Base-by-base conservation (phyloP, 2,797 vertebrate species). In the Alouatta caraya region DNA sequence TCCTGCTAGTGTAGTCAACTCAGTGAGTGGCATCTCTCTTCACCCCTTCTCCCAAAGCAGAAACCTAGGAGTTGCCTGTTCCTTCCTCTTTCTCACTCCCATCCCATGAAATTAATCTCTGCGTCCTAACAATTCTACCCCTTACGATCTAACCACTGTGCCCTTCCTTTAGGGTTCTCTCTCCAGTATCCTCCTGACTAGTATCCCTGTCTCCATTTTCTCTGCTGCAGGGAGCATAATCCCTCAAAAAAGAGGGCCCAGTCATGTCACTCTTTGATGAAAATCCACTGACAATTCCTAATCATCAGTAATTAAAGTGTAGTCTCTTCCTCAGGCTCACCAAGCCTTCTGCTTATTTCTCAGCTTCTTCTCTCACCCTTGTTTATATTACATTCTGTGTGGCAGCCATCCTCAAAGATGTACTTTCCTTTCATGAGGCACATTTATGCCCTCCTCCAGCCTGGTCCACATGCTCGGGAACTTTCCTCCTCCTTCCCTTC, bases 111-210 rank as follows among this genome's bases (percentile, higher is more conserved):
- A 67, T 42, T 8, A 33, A 10, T 55, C 21, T 72, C 24, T 37
- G 42, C 1, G 2, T 24, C 17, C 4, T 52, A 39, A 26, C 5
- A 61, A 2, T 44, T 33, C 42, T 6, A 6, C 33, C 0, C 5
- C 37, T 8, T 76, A 2, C 26, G 0, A 14, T 37, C 28, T 11
- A 75, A 37, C 55, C 42, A 3, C 33, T 9, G 26, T 39, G 14
- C 30, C 30, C 11, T 59, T 33, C 59, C 4, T 0, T 13, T 33
- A 83, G 33, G 17, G 4, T 26, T 33, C 28, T 10, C 1, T 83
- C 26, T 30, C 82, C 24, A 64, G 9, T 2, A 13, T 1, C 44
- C 14, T 33, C 33, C 64, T 24, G 2, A 14, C 37, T 30, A 28
- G 8, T 15, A 13, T 78, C 19, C 11, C 24, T 46, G 28, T 30